Evolutionary conservation across 2,797 vertebrate species (phyloP), one percentile per base, ranked within the genome.

Genomic region (Myotis vivesi): DNA sequence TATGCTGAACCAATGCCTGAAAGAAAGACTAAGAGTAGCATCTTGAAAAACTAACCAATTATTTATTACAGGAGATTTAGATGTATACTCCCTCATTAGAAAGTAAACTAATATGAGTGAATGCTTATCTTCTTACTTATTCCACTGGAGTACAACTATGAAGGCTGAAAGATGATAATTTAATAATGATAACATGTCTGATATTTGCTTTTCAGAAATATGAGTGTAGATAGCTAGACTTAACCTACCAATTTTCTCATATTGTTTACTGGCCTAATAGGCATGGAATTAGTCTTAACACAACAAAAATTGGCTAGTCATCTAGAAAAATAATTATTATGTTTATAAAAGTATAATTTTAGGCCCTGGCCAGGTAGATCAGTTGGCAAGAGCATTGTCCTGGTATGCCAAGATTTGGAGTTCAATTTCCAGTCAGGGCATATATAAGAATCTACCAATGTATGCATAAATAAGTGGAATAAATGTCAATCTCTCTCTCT

Each of bases 271-370:
- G 28, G 23, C 53, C 49, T 91, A 88, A 75, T 53, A 73, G 49
- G 23, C 49, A 87, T 22, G 16, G 1, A 82, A 68, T 89, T 87
- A 77, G 62, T 59, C 17, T 92, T 51, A 91, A 85, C 64, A 49
- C n/a, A 82, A 92, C 3, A 91, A 91, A 83, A 80, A 66, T 62
- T 77, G 17, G 66, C 20, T 79, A 94, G n/a, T 30, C 77, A 75
- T 38, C 44, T 75, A 83, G 55, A 22, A 19, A 92, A 95, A 83
- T 72, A 68, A 71, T 69, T 33, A 83, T 55, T 64, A 96, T 33
- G 25, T 86, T 89, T 68, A 85, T 66, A 85, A 94, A 94, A 80
- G 13, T 69, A 93, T 80, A 93, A 85, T 92, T 92, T 71, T 72
- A 86, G 16, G 15, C 16, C n/a, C n/a, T 66, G 16, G 62, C n/a